Base-by-base conservation (phyloP, 2,797 vertebrate species). In the Sciurus carolinensis region DNA sequence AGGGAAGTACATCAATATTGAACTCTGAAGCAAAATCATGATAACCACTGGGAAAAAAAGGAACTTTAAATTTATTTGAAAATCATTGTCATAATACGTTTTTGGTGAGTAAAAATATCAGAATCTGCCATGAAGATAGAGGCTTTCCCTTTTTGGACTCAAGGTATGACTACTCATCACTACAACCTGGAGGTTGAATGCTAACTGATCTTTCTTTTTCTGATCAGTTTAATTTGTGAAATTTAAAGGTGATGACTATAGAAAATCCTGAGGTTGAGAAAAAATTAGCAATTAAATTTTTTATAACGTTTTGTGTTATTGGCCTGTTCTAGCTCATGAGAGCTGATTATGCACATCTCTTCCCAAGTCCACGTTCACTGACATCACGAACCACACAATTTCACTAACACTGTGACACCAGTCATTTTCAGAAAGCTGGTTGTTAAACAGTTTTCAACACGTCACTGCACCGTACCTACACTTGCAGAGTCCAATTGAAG, bases 171-270 rank as follows among this genome's bases (percentile, higher is more conserved):
- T 59, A 15, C 3, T 14, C 39, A 7, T 85, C 24, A 67, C 13
- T 44, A 10, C 10, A 18, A 14, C 39, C 26, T 12, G 59, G 7
- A 59, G 4, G 28, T 71, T 72, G 6, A 77, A 26, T 67, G 33
- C 28, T 66, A 64, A 90, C 36, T 92, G 6, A 13, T 66, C 9
- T 62, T 62, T 62, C 22, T 26, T 91, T 69, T 84, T 15, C n/a
- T 84, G 20, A 1, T 76, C 14, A 67, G 7, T 9, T 97, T 50
- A 81, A 72, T 82, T 82, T 50, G 1, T 93, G 42, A 85, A 83
- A 82, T 72, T 87, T 24, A 82, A 13, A 87, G 88, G 30, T 95
- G 22, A 57, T 86, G 24, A 90, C 26, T 82, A n/a, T 44, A 52
- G 20, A 84, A 73, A 66, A 71, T 91, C 5, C 8, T 76, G 54